Conservation (phyloP, 2,113 vertebrate genomes). For the Sebastes schlegelii region DNA sequence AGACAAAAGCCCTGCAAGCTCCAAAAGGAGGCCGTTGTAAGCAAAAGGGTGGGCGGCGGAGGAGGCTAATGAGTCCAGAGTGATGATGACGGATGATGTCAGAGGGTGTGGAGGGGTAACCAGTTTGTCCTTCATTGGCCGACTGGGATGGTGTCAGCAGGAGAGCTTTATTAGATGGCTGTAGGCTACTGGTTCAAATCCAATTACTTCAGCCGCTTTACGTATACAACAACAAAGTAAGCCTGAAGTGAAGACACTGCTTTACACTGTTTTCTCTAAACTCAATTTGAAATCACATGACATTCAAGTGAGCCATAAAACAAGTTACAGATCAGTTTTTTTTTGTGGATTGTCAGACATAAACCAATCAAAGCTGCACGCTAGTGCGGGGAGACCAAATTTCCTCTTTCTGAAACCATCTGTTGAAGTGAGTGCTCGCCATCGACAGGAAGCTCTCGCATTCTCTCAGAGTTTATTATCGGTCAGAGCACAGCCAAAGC, state of each 20-base stretch:
- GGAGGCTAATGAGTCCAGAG: slow-evolving; percentile 29
- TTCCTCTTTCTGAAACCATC: slow-evolving; percentile 76
- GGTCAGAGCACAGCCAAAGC: slow-evolving; percentile 55
- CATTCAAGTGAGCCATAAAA: not conserved
- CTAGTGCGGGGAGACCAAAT: slow-evolving; percentile 27
- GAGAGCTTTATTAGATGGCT: slow-evolving; percentile 60
- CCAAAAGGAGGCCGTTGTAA: slow-evolving; percentile 12
- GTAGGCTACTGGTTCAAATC: slow-evolving; percentile 70
- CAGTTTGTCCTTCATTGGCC: slow-evolving; percentile 46
- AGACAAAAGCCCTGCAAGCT: not conserved
- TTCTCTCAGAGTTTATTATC: slow-evolving; percentile 71
- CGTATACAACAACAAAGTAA: slow-evolving; percentile 26
- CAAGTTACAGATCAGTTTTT: slow-evolving; percentile 9
- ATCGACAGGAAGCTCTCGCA: slow-evolving; percentile 74
- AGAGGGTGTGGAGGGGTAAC: slow-evolving; percentile 37
- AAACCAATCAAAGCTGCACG: slow-evolving; percentile 42
- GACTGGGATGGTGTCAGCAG: slow-evolving; percentile 45
- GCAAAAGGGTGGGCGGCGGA: slow-evolving; percentile 14
- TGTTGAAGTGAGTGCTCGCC: slow-evolving; percentile 50
- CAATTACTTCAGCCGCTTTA: slow-evolving; percentile 65
- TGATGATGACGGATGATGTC: slow-evolving; percentile 46
- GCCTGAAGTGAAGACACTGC: not conserved
- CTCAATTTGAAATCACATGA: not conserved
- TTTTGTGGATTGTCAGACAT: slow-evolving; percentile 6
- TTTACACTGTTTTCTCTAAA: not conserved